phyloP scores from a whole-genome alignment of 2,113 vertebrate genomes.

The Poicephalus meyeri region DNA sequence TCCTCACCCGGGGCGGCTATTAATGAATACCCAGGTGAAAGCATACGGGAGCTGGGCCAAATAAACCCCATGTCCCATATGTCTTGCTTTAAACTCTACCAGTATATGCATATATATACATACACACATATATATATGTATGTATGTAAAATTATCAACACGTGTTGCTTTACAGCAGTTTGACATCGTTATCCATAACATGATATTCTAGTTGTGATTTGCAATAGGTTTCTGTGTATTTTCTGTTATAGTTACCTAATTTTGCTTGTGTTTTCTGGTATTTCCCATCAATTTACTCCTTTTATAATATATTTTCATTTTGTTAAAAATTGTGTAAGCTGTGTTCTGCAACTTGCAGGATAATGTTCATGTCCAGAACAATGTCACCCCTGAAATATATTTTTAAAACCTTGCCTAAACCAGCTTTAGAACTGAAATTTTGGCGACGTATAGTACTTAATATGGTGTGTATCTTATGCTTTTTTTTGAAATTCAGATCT shows the following conservation, averaged over 20 bases:
- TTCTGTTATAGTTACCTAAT: background rate
- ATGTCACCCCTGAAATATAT: background rate
- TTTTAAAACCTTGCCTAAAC: background rate
- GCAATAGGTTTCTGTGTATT: background rate
- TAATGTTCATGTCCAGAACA: background rate
- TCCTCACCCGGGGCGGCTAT: too few relatives aligned
- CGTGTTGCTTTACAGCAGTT: background rate
- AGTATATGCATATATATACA: background rate
- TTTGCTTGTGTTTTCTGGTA: background rate
- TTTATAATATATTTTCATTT: background rate
- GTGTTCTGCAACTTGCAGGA: background rate
- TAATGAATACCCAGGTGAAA: too few relatives aligned
- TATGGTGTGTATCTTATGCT: fast-evolving
- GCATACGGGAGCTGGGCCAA: too few relatives aligned
- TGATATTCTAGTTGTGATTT: background rate
- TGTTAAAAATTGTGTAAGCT: background rate
- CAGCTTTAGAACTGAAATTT: background rate
- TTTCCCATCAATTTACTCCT: background rate
- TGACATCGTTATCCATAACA: background rate
- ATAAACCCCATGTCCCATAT: too few relatives aligned
- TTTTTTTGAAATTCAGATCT: background rate
- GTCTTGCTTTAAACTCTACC: too few relatives aligned
- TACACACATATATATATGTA: background rate
- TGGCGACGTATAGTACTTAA: background rate
- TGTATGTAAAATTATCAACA: background rate